Base-by-base conservation (phyloP, 2,113 vertebrate genomes). In the Ageneiosus marmoratus region DNA sequence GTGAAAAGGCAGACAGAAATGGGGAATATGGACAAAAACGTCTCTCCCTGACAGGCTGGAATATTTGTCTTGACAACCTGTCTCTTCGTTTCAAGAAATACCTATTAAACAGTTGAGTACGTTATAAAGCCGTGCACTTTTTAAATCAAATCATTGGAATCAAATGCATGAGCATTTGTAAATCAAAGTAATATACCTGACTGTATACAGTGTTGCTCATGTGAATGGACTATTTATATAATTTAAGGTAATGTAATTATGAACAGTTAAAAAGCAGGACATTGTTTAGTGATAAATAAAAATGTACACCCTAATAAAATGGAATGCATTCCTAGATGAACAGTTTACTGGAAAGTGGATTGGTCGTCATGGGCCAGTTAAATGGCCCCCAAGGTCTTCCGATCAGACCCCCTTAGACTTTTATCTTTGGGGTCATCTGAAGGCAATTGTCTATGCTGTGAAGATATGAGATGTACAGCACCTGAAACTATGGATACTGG, bases 41-140 rank as follows among this genome's bases (percentile, higher is more conserved):
- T 89, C 89, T 86, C 75, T 87, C 82, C 83, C 84, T 86, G 89
- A 92, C 69, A 73, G 83, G 87, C 83, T 73, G 50, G 50, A 88
- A 90, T 90, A 92, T 92, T 77, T 79, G 84, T 79, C 77, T 85
- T 87, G 89, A 91, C 88, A 81, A 74, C 73, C 85, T 87, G 86
- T 89, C 86, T 91, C 73, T 80, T 85, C 89, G 90, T 91, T 92
- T 88, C 84, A 89, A 85, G 86, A 89, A 87, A 84, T 78, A 88
- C 82, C 89, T 84, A 34, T 24, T 73, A 83, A 80, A 69, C 76
- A 53, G 55, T 79, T 67, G 53, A 88, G 80, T 74, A 81, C 75
- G 13, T 4, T 29, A n/a, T 55, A 85, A 56, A 69, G 9, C 1
- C 65, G 4, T 53, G 37, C 34, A 60, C 15, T 3, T 29, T 29